Evolutionary conservation across 2,113 vertebrate species (phyloP).

Genomic region (Actenoides hombroni): DNA sequence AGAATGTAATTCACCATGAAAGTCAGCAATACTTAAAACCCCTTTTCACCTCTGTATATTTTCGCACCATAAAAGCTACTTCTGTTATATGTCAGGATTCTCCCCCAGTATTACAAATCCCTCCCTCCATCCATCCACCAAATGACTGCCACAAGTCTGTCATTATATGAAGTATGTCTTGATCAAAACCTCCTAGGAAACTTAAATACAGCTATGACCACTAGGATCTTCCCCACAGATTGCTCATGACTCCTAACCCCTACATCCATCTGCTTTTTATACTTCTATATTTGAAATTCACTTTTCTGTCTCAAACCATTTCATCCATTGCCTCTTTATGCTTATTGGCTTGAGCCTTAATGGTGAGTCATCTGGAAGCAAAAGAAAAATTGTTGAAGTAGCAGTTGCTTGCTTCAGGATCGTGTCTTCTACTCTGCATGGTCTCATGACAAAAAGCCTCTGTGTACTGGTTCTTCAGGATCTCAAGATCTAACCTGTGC

Average conservation of each 20-base stretch:
- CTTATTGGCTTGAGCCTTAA: not conserved
- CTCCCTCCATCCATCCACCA: not conserved
- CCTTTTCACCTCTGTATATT: not conserved
- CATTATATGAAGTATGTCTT: not conserved
- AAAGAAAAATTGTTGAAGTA: slow-evolving; percentile 15
- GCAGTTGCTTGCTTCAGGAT: not conserved
- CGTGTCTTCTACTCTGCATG: not conserved
- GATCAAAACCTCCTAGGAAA: not conserved
- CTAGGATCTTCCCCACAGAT: not conserved
- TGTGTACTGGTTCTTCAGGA: not conserved
- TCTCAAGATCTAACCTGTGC: not conserved
- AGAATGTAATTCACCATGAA: not conserved
- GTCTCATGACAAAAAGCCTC: not conserved
- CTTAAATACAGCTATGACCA: not conserved
- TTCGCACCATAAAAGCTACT: not conserved
- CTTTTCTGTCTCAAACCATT: not conserved
- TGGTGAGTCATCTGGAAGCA: slow-evolving; percentile 9
- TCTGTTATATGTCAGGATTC: not conserved
- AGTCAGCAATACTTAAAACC: not conserved
- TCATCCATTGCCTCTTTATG: not conserved
- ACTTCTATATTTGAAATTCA: not conserved
- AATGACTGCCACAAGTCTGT: not conserved
- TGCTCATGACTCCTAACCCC: not conserved
- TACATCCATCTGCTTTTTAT: not conserved
- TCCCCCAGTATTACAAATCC: not conserved